A percentile compares a stretch with the other conserved stretches of the same genome.
These are phyloP conservation scores for Balaeniceps rex DNA, from an alignment of 2,113 vertebrate genomes.

Conservation along the genomic window DNA sequence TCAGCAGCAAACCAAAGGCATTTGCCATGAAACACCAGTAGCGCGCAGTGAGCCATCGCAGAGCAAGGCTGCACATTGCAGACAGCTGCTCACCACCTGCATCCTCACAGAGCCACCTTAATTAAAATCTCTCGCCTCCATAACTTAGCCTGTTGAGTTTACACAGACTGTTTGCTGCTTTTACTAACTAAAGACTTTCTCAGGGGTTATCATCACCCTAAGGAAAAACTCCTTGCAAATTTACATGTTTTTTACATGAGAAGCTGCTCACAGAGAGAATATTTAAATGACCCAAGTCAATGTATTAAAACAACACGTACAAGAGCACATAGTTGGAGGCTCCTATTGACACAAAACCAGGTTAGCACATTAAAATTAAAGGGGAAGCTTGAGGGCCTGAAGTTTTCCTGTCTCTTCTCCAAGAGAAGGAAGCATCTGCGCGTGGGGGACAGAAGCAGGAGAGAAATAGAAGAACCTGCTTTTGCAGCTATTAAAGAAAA, in stretches of 20 bases:
- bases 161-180: neutral
- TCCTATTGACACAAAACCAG: neutral
- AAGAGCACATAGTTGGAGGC: neutral
- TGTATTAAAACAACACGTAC: neutral
- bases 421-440: neutral
- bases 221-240: neutral
- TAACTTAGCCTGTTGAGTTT: neutral
- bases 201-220: neutral
- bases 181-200: neutral
- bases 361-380: neutral
- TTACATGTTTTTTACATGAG: neutral
- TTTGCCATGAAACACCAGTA: neutral
- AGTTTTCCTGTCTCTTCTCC: neutral
- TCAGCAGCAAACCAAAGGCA: neutral
- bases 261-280: neutral
- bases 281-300: neutral
- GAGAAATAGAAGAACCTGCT: neutral
- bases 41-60: fast-evolving
- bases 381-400: neutral
- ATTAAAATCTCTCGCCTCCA: neutral
- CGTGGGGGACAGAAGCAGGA: neutral
- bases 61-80: neutral
- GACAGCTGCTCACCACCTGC: neutral
- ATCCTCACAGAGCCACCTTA: neutral
- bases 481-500: neutral